phyloP scores from a whole-genome alignment of 2,113 vertebrate species.

The Sylvia atricapilla region DNA sequence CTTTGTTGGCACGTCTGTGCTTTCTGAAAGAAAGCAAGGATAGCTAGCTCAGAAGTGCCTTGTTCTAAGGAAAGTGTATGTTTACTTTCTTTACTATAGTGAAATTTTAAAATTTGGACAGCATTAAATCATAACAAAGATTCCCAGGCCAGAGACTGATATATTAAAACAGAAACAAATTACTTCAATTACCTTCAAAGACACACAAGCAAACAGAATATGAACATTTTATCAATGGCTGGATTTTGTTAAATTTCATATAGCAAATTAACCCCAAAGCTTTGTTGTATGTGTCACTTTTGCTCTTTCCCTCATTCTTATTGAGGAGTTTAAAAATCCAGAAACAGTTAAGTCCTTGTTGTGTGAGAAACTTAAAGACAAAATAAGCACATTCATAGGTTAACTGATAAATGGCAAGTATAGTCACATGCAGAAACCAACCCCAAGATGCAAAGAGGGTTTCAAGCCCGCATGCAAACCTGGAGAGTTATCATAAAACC shows the following conservation, averaged over 20 bases:
- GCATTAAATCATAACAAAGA: background rate
- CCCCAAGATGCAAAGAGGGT: background rate
- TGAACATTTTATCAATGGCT: background rate
- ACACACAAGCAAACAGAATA: background rate
- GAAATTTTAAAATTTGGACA: background rate
- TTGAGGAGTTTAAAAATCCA: background rate
- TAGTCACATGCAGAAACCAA: background rate
- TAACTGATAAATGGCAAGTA: background rate
- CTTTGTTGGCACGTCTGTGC: conserved; percentile 84
- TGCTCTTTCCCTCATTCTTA: background rate
- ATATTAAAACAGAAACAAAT: background rate
- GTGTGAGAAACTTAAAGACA: background rate
- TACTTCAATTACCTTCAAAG: background rate
- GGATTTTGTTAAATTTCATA: background rate
- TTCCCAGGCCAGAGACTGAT: background rate
- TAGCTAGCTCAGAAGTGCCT: background rate
- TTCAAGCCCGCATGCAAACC: background rate
- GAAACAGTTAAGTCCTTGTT: background rate
- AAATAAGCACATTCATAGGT: background rate
- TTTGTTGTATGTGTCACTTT: background rate
- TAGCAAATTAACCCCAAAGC: background rate
- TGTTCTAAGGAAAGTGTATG: background rate
- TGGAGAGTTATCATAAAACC: background rate
- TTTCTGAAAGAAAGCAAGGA: conserved; percentile 73
- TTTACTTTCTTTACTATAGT: background rate